Base-by-base conservation (phyloP, 2,113 vertebrate species). In the Corythoichthys intestinalis region DNA sequence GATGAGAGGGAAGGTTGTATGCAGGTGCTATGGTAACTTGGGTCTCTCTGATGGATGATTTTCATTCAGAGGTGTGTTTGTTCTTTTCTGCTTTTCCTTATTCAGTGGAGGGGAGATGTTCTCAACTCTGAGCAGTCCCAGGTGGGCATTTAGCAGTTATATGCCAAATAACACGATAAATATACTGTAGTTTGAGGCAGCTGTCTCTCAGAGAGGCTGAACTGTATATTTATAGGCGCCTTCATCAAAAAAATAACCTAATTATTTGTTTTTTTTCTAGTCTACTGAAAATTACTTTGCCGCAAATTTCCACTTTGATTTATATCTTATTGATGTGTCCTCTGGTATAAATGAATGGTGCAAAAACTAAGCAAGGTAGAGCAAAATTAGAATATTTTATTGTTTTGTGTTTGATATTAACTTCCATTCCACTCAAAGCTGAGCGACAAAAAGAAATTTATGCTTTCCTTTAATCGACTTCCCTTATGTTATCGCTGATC, bases 21-120 rank as follows among this genome's bases (percentile, higher is more conserved):
- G 66, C 34, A 73, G 85, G 81, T 82, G 75, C 83, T 87, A 87
- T 87, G 88, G 86, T 75, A 88, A 89, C 89, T 74, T 69, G 66
- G 84, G 62, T 79, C 54, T 78, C 65, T 57, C 71, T 73, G 71
- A 73, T 86, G 70, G 67, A 39, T 74, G 54, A 52, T 80, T 85
- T 78, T 82, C 49, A 72, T 63, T 47, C 12, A 58, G n/a, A 50
- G 72, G 57, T 68, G 68, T 73, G 56, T 83, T 71, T 70, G 10
- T 65, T 76, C 72, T 63, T 58, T 65, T 39, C 44, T 68, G 69
- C 67, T 56, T 80, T 72, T 66, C 67, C 46, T 59, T 73, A 35
- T 64, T 82, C 86, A 83, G 77, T 75, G 77, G 78, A 85, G 77
- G 78, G 84, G 70, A 63, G 76, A 66, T 8, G 50, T 74, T 82